These are phyloP conservation scores for Belgica antarctica DNA, from an alignment of 2,888 invertebrate genomes.

Conservation along the genomic window DNA sequence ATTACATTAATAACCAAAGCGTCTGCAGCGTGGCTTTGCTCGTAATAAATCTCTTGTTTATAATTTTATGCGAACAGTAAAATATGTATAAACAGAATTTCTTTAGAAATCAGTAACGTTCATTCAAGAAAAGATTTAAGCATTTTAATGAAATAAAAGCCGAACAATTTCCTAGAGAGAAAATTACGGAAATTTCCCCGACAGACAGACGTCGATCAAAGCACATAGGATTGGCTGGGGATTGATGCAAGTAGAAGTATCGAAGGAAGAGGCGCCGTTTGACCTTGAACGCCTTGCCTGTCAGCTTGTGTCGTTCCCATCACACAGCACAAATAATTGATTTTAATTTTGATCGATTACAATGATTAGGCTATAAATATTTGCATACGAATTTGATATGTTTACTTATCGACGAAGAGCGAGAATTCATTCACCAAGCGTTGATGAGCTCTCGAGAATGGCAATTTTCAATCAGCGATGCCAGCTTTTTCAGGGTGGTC, in stretches of 20 bases:
- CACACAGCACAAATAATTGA: background rate
- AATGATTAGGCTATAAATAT: slow-evolving; percentile 16
- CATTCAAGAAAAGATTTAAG: background rate
- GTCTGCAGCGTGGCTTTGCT: background rate
- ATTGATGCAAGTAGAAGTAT: too few species aligned
- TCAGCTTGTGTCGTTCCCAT: background rate
- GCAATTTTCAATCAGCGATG: too few species aligned
- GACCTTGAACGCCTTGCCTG: background rate
- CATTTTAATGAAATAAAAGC: background rate
- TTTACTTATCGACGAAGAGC: background rate
- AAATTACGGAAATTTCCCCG: background rate
- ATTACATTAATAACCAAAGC: slow-evolving; percentile 22
- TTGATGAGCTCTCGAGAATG: background rate
- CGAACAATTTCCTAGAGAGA: background rate
- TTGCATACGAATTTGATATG: background rate
- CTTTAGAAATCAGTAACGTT: background rate
- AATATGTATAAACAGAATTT: background rate
- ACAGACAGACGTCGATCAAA: background rate
- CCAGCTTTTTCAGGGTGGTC: too few species aligned
- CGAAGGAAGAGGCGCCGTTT: background rate
- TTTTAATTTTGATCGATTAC: slow-evolving; percentile 19
- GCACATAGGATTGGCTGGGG: background rate
- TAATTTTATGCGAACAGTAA: slow-evolving; percentile 11
- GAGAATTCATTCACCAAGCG: background rate
- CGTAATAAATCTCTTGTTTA: slow-evolving; percentile 25